Base-by-base conservation (phyloP, 1,140 invertebrate genomes). In the Pseudomyrmex dendroicus region DNA sequence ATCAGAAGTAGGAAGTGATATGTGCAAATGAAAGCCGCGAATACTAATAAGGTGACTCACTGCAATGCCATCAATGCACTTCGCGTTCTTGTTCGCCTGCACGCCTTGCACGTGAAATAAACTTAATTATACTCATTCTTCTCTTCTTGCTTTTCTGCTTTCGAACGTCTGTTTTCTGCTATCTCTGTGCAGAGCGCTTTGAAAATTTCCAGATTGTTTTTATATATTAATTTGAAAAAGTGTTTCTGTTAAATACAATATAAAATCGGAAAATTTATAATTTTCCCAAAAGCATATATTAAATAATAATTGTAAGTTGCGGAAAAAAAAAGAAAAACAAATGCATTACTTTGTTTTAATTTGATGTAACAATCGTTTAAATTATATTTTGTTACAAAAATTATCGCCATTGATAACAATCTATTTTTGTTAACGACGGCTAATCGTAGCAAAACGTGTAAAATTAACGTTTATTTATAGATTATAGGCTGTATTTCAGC, bases 11-110 rank as follows among this genome's bases (percentile, higher is more conserved):
- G 66, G 66, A 72, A 80, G 66, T 48, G 76, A 78, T 70, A 78
- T 13, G 63, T 78, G 74, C 63, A 44, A 68, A 56, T n/a, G 48
- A 54, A 48, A 20, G 35, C 25, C 66, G 73, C 59, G 68, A 64
- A 74, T 77, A 52, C 61, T 67, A 68, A 86, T 59, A 57, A 74
- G 62, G 44, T 86, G 86, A 87, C 64, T 87, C 86, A 84, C 15
- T 12, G 56, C 48, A 73, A 59, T 46, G 68, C 62, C 74, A 35
- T 35, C 35, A 35, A 66, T 12, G 76, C 35, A 22, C 9, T 10
- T 48, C 3, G 15, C 8, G 76, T 3, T 13, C 20, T 17, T 35
- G 35, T 9, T 68, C 22, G 35, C 25, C 35, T 35, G 10, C 2
- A 9, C 22, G n/a, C 46, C 46, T 35, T 5, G 35, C 35, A 35